These are phyloP conservation scores for Eutrigla gurnardus DNA, from an alignment of 2,797 vertebrate species.

Conservation along the genomic window DNA sequence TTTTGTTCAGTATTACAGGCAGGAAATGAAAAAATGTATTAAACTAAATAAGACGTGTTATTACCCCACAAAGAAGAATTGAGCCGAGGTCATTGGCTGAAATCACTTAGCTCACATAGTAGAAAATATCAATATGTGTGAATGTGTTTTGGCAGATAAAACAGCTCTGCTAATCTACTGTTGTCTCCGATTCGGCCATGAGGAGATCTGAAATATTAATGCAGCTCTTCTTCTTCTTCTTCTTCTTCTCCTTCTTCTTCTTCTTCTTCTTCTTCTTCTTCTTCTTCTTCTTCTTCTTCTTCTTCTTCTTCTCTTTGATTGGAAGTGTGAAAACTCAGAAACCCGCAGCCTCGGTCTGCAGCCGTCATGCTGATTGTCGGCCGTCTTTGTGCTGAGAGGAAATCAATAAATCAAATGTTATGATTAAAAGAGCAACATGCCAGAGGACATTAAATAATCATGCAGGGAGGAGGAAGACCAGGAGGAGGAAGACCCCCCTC, in stretches of 20 bases:
- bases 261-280: conserved; percentile 10
- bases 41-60: too few relatives aligned
- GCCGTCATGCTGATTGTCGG: conserved; percentile 42
- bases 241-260: not conserved
- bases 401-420: conserved; percentile 81
- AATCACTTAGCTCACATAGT: not conserved
- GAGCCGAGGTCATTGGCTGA: not conserved
- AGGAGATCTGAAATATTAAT: conserved; percentile 54
- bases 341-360: conserved; percentile 16
- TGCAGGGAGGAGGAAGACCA: conserved; percentile 38
- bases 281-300: conserved; percentile 7
- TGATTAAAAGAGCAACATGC: conserved; percentile 77
- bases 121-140: not conserved
- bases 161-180: conserved; percentile 23
- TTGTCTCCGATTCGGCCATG: conserved; percentile 19
- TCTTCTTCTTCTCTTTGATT: conserved; percentile 60
- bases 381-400: conserved; percentile 34
- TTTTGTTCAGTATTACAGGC: too few relatives aligned
- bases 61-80: too few relatives aligned
- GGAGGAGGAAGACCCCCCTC: conserved; percentile 7
- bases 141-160: conserved; percentile 10
- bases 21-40: too few relatives aligned
- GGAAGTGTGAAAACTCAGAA: conserved; percentile 35
- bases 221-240: not conserved
- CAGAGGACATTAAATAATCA: conserved; percentile 79